Percentiles rank a stretch among this genome's conserved stretches.
Evolutionary conservation across 2,888 invertebrate species (phyloP).

Genomic region (Calephelis perditalis): DNA sequence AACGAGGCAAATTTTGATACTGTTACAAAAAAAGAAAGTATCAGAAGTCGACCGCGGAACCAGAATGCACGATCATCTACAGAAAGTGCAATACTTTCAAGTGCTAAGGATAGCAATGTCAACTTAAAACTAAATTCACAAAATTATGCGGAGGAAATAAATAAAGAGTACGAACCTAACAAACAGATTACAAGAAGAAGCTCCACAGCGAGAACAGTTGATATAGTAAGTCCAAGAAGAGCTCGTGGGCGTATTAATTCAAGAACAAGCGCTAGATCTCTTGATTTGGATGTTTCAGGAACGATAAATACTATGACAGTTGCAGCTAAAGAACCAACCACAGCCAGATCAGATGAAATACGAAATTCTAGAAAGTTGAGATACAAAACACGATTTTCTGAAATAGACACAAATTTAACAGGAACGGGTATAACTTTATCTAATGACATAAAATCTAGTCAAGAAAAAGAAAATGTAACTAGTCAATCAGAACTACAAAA

Average conservation of each 20-base stretch:
- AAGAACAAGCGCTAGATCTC: conserved; percentile 44
- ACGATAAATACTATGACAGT: conserved; percentile 55
- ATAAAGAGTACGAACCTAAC: conserved; percentile 41
- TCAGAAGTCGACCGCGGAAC: conserved; percentile 44
- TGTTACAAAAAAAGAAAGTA: conserved; percentile 41
- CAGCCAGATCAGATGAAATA: conserved; percentile 47
- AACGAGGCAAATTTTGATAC: conserved; percentile 40
- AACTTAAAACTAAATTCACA: conserved; percentile 17
- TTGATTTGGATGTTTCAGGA: conserved; percentile 56
- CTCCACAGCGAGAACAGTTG: conserved; percentile 41
- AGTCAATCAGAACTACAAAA: conserved; percentile 55
- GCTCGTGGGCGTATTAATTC: conserved; percentile 48
- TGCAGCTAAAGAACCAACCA: conserved; percentile 52
- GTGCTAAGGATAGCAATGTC: conserved; percentile 11
- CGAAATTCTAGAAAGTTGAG: conserved; percentile 56
- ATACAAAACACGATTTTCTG: conserved; percentile 51
- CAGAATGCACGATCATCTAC: conserved; percentile 20
- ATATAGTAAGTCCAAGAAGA: conserved; percentile 39
- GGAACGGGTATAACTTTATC: conserved; percentile 50
- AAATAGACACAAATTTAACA: conserved; percentile 63
- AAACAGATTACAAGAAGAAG: conserved; percentile 52
- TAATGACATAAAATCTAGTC: conserved; percentile 62
- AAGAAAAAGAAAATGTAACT: conserved; percentile 48
- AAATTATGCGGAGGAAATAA: conserved; percentile 33
- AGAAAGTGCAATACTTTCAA: conserved; percentile 14